Conservation (phyloP, 2,888 invertebrate species). For the Drosophila cyrtoloma region DNA sequence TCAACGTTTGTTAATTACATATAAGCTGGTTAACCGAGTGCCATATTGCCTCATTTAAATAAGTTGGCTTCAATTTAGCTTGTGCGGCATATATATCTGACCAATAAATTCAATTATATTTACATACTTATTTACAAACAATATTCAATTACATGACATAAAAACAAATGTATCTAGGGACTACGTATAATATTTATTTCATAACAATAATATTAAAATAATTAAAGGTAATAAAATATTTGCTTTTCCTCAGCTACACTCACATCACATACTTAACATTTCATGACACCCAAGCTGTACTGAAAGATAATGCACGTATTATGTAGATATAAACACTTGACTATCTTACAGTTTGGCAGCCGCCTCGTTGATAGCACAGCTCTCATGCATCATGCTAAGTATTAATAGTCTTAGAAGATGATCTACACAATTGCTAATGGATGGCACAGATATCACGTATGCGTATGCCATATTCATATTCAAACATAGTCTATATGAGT, state of each 20-base stretch:
- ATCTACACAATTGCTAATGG: constrained; percentile 54
- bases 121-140: neutral
- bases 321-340: neutral
- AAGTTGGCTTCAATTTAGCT: neutral
- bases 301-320: neutral
- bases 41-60: neutral
- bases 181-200: neutral
- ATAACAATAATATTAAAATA: neutral
- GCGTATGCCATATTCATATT: constrained; percentile 40
- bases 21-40: neutral
- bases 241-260: neutral
- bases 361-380: constrained; percentile 4
- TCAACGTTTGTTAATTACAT: constrained; percentile 7
- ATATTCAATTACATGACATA: neutral
- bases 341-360: constrained; percentile 3
- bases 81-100: neutral
- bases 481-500: constrained; percentile 19
- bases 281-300: neutral
- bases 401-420: constrained; percentile 55
- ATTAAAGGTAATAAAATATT: neutral
- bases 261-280: neutral
- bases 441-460: constrained; percentile 45
- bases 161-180: neutral
- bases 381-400: constrained; percentile 15
- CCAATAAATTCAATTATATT: neutral